phyloP scores from a whole-genome alignment of 2,888 invertebrate species.

The Drosophila eohydei region DNA sequence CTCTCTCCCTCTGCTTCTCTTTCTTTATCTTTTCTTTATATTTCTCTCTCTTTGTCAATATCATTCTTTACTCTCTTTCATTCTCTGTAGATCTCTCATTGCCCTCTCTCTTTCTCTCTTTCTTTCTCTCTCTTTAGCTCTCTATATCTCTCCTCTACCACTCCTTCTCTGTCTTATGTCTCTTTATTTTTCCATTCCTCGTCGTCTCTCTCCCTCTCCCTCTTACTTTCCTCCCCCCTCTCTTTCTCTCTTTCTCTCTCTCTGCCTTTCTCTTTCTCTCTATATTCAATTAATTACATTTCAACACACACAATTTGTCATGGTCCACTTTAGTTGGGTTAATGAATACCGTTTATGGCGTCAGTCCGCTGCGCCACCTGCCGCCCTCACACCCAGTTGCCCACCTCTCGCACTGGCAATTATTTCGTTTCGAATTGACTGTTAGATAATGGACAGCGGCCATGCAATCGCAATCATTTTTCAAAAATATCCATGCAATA shows the following conservation, averaged over 20 bases:
- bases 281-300: constrained; percentile 17
- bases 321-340: constrained; percentile 2
- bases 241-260: not conserved
- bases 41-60: not conserved
- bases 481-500: constrained; percentile 30
- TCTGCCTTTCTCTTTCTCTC: too few species aligned
- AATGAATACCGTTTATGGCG: constrained; percentile 8
- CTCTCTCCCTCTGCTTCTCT: not conserved
- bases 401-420: constrained; percentile 7
- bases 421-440: constrained; percentile 25
- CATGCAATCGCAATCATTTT: constrained; percentile 34
- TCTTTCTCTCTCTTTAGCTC: not conserved
- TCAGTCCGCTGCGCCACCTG: not conserved
- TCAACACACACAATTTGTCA: constrained; percentile 13
- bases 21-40: not conserved
- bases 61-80: not conserved
- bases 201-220: not conserved
- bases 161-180: too few species aligned
- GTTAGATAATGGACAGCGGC: constrained; percentile 35
- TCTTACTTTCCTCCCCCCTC: not conserved
- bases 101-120: not conserved
- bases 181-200: too few species aligned
- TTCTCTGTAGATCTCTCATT: too few species aligned
- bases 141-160: too few species aligned
- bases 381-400: not conserved